These are phyloP conservation scores for Phaedon cochleariae DNA, from an alignment of 2,888 invertebrate species.

Conservation along the genomic window DNA sequence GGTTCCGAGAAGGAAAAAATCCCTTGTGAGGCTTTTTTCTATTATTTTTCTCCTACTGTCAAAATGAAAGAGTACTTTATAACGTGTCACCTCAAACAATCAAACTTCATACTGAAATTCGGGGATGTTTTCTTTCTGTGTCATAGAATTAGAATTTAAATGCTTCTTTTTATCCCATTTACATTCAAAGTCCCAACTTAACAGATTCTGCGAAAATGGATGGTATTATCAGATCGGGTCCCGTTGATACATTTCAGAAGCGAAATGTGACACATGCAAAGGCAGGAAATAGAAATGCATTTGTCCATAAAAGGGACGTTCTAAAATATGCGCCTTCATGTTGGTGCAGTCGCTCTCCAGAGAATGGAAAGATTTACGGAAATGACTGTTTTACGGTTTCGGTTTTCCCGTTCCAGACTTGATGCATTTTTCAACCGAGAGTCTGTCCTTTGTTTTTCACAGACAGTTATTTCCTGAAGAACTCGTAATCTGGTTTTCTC, in stretches of 20 bases:
- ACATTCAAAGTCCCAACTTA: too few species aligned
- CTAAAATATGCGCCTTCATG: constrained; percentile 33
- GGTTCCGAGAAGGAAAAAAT: too few species aligned
- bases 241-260: not conserved
- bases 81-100: too few species aligned
- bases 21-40: too few species aligned
- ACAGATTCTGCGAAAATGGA: not conserved
- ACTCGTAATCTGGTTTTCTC: not conserved
- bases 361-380: constrained; percentile 30
- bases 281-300: constrained; percentile 30
- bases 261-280: constrained; percentile 27
- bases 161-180: too few species aligned
- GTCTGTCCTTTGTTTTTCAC: not conserved
- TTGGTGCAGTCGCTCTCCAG: constrained; percentile 28
- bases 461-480: not conserved
- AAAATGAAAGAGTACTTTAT: too few species aligned
- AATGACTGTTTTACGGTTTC: constrained; percentile 26
- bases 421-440: constrained; percentile 17
- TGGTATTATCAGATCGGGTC: not conserved
- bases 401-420: constrained; percentile 1
- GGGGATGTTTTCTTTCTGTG: too few species aligned
- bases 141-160: too few species aligned
- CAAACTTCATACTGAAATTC: too few species aligned
- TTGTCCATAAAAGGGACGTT: constrained; percentile 27
- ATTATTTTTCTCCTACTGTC: too few species aligned